A percentile compares a stretch with the other conserved stretches of the same genome.
Conservation (phyloP, 2,888 invertebrate genomes). For the Phlogophora meticulosa region DNA sequence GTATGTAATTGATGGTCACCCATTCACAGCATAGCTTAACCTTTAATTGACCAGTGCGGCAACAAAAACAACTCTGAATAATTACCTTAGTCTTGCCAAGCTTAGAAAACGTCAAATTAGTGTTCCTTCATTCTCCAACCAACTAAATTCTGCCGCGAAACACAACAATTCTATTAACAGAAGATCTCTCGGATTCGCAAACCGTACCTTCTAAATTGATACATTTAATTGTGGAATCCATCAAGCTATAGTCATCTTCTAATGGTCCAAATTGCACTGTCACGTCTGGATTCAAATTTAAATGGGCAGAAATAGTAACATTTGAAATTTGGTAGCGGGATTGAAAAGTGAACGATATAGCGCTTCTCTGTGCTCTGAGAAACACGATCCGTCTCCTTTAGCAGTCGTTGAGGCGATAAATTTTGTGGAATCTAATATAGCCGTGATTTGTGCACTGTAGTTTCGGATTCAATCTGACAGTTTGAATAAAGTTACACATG, state of each 20-base stretch:
- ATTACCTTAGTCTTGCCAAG: background rate
- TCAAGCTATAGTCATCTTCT: constrained; percentile 2
- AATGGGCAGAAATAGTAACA: constrained; percentile 57
- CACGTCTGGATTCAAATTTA: constrained; percentile 38
- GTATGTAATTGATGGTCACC: too few relatives aligned
- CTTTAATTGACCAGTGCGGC: background rate
- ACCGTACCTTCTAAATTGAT: background rate
- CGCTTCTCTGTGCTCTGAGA: constrained; percentile 59
- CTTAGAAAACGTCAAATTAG: background rate
- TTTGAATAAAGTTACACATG: constrained; percentile 65
- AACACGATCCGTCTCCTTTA: constrained; percentile 72
- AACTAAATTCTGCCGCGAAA: background rate
- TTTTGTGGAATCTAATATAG: constrained; percentile 77
- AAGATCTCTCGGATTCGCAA: constrained; percentile 15
- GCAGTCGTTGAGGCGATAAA: constrained; percentile 74
- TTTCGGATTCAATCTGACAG: constrained; percentile 69
- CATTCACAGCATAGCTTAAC: too few relatives aligned
- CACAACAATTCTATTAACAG: constrained; percentile 1
- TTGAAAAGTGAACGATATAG: constrained; percentile 66
- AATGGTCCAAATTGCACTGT: constrained; percentile 35
- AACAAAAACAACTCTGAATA: background rate
- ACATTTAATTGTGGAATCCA: constrained; percentile 12
- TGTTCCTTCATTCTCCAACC: background rate
- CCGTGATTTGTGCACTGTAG: constrained; percentile 74
- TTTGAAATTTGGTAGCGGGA: constrained; percentile 56